Evolutionary conservation across 2,888 invertebrate genomes (phyloP).

Genomic region (Uropetala carovei): DNA sequence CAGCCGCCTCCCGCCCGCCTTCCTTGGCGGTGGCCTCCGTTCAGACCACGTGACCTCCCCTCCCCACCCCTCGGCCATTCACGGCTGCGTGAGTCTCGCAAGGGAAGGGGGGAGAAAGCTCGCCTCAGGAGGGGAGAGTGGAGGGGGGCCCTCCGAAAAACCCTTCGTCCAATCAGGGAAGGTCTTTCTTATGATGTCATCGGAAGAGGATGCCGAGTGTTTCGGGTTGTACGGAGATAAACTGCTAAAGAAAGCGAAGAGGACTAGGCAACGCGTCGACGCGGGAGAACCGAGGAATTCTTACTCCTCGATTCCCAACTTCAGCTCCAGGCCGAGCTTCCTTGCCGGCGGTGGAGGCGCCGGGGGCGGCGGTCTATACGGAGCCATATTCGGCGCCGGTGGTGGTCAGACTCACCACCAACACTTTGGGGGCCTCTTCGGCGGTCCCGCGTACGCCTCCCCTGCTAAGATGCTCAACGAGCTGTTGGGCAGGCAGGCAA

Average conservation of each 20-base stretch:
- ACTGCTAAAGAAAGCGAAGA: conserved; percentile 94
- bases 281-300: conserved; percentile 96
- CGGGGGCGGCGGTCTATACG: conserved; percentile 84
- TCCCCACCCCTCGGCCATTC: conserved; percentile 66
- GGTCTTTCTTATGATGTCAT: conserved; percentile 95
- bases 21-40: conserved; percentile 69
- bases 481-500: conserved; percentile 88
- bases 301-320: conserved; percentile 88
- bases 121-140: conserved; percentile 69
- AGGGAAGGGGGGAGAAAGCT: conserved; percentile 31
- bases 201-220: conserved; percentile 96
- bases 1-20: conserved; percentile 63
- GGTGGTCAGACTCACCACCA: conserved; percentile 81
- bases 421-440: conserved; percentile 87
- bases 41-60: conserved; percentile 68
- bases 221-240: conserved; percentile 96
- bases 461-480: conserved; percentile 95
- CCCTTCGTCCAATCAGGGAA: conserved; percentile 86
- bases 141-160: conserved; percentile 78
- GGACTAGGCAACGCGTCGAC: conserved; percentile 97
- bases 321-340: conserved; percentile 87
- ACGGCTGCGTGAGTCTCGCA: conserved; percentile 50
- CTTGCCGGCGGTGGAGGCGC: conserved; percentile 78
- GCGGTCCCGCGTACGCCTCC: conserved; percentile 86
- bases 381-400: conserved; percentile 84